Evolutionary conservation across 2,113 vertebrate species (phyloP), one percentile per base, ranked within the genome.

Genomic region (Phycodurus eques): DNA sequence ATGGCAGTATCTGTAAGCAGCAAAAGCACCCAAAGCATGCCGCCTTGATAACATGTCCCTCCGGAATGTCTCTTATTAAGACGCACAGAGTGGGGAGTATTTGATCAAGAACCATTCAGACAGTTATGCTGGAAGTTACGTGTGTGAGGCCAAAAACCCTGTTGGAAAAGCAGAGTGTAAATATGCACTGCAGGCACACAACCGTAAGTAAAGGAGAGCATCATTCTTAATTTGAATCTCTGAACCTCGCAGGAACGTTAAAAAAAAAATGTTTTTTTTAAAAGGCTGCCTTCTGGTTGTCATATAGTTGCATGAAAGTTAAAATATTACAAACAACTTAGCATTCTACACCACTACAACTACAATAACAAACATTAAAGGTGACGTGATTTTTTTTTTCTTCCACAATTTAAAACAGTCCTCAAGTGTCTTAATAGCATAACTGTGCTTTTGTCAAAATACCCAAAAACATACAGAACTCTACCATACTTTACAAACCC

Each of bases 81-180:
- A 92, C 73, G 2, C 75, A 0, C 75, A 88, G 64, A 91, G 79
- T 0, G 95, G 96, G 1, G 94, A 94, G 75, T 88, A 96, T 62
- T 8, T 94, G 44, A 92, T 98, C 84, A 90, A 54, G 6, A 93
- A 94, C 79, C 85, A 97, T 56, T 87, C 94, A 0, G 74, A 76
- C 1, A 89, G 85, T 8, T 92, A 94, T 7, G 8, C 77, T 0
- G 96, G 96, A 4, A 78, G 74, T 53, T 98, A 98, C 67, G 56
- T 87, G 70, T 98, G 96, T 80, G 88, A 90, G 0, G 94, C 88
- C 63, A 89, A 85, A 78, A 98, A 97, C 82, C 74, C 92, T 0
- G 96, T 97, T 4, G 96, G 95, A 47, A 85, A 83, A 66, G 83
- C 84, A 0, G 83, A 90, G 57, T 98, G 96, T 54, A 90, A 85